Base-by-base conservation (phyloP, 2,888 invertebrate species). In the Phlogophora meticulosa region DNA sequence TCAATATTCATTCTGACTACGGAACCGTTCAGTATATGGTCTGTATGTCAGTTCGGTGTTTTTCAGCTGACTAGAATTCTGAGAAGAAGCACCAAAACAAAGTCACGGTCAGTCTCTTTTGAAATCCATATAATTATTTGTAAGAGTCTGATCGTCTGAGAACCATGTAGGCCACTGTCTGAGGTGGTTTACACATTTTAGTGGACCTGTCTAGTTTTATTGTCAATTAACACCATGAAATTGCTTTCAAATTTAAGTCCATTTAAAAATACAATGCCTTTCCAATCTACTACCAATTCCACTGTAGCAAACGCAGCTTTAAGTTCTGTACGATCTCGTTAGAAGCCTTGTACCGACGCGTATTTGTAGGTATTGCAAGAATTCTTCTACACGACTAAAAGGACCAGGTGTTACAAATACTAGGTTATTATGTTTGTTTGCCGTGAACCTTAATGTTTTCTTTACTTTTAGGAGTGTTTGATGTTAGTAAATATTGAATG, bases 401-500 rank as follows among this genome's bases (percentile, higher is more conserved):
- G n/a, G 43, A 7, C 13, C 57, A 77, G 58, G 45, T 58, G 49
- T 45, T 24, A 34, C 57, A 24, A 57, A 53, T 42, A 45, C 32
- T 13, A 22, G 7, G 9, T 45, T 51, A 34, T 51, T 55, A 42
- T 51, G 55, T 53, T 76, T 49, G 20, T 49, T 72, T 20, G n/a
- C 52, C 17, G 57, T 46, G 57, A 15, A 61, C 48, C 28, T 2
- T 9, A 22, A 46, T 10, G 9, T 32, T 60, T 70, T 38, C 17
- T 71, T 46, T 43, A 42, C 15, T 2, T 4, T 20, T 42, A 13
- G 22, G 24, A 56, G 56, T 17, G n/a, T n/a, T n/a, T n/a, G n/a
- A n/a, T n/a, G n/a, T n/a, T n/a, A n/a, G n/a, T n/a, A n/a, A n/a
- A n/a, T n/a, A n/a, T n/a, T n/a, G n/a, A n/a, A n/a, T n/a, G n/a